Percentiles rank a stretch among this genome's conserved stretches.
Evolutionary conservation across 2,888 invertebrate species (phyloP).

Genomic region (Tetranychus truncatus): DNA sequence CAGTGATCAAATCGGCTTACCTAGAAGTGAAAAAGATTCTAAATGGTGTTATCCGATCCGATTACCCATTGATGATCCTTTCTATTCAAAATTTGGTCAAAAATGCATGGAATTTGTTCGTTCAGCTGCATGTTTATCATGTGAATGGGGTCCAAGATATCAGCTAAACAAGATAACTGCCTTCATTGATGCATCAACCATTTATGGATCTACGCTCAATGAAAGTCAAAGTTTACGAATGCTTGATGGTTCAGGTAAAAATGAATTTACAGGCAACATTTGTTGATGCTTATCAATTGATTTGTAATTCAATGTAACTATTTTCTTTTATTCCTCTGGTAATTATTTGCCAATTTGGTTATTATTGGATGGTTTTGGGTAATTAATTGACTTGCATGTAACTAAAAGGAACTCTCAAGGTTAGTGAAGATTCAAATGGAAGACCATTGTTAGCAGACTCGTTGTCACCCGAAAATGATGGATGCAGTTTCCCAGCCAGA

Average conservation of each 20-base stretch:
- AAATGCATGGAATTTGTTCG: slow-evolving; percentile 25
- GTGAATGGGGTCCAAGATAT: slow-evolving; percentile 18
- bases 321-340: no score
- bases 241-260: slow-evolving; percentile 10
- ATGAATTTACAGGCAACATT: background rate
- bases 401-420: slow-evolving; percentile 9
- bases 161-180: slow-evolving; percentile 20
- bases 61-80: slow-evolving; percentile 19
- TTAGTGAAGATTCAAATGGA: slow-evolving; percentile 21
- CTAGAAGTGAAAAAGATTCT: slow-evolving; percentile 42
- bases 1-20: no score
- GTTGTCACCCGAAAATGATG: slow-evolving; percentile 22
- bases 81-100: slow-evolving; percentile 20
- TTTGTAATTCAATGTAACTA: background rate
- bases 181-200: slow-evolving; percentile 21
- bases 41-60: slow-evolving; percentile 39
- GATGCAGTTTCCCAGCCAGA: slow-evolving; percentile 18
- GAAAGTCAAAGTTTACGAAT: slow-evolving; percentile 14
- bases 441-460: slow-evolving; percentile 25
- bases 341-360: no score
- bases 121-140: slow-evolving; percentile 23
- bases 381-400: no score
- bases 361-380: no score
- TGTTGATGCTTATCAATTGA: no score
- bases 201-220: slow-evolving; percentile 18